Percentiles rank a stretch among this genome's conserved stretches.
These are phyloP conservation scores for Monarcha castaneiventris DNA, from an alignment of 2,113 vertebrate species.

Conservation along the genomic window DNA sequence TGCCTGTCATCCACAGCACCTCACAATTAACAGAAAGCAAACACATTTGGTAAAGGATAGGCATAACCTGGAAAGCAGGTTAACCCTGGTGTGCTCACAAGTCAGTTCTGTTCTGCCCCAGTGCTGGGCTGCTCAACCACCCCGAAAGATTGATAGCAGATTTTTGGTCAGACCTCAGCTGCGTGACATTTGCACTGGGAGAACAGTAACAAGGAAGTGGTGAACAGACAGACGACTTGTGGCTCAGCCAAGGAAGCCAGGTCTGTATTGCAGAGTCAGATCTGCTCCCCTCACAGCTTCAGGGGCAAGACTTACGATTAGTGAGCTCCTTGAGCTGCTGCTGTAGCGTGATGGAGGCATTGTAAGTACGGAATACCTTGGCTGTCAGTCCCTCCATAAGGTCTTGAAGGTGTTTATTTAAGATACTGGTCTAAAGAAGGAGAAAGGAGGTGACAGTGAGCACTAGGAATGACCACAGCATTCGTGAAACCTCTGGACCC, in stretches of 20 bases:
- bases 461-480: not conserved
- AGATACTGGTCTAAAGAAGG: constrained; percentile 87
- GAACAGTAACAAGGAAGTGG: not conserved
- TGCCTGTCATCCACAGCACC: not conserved
- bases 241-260: not conserved
- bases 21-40: not conserved
- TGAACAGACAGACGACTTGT: not conserved
- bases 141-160: not conserved
- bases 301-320: constrained; percentile 78
- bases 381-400: constrained; percentile 98
- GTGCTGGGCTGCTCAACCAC: not conserved
- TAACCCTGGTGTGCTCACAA: not conserved
- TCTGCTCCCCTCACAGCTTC: not conserved
- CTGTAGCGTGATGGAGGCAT: constrained; percentile 97
- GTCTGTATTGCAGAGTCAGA: not conserved
- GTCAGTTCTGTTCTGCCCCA: not conserved
- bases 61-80: not conserved
- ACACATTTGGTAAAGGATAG: not conserved
- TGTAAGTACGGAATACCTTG: constrained; percentile 99
- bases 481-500: not conserved
- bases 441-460: constrained; percentile 7
- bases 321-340: constrained; percentile 88
- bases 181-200: not conserved
- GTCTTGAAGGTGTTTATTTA: constrained; percentile 98
- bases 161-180: not conserved